A percentile compares a stretch with the other conserved stretches of the same genome.
phyloP scores from a whole-genome alignment of 2,888 invertebrate genomes.

The Tiliacea aurago region DNA sequence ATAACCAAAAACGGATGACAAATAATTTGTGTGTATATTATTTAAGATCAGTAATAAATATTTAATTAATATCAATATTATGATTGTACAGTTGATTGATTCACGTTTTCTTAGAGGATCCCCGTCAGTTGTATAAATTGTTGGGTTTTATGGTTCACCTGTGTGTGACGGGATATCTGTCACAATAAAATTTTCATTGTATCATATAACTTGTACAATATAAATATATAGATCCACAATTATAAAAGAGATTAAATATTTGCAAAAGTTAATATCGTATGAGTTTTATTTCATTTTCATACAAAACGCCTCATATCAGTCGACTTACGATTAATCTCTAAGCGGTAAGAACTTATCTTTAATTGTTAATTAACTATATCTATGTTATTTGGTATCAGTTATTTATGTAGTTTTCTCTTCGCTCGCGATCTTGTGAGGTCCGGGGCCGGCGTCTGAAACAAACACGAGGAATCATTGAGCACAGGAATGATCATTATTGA shows the following conservation, averaged over 20 bases:
- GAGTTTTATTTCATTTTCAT: constrained; percentile 81
- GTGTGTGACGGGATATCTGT: constrained; percentile 79
- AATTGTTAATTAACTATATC: constrained; percentile 68
- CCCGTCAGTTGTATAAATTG: constrained; percentile 79
- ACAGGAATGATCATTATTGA: constrained; percentile 2
- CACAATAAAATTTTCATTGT: constrained; percentile 86
- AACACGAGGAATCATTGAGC: constrained; percentile 16
- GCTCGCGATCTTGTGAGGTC: constrained; percentile 90
- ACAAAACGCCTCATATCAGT: constrained; percentile 71
- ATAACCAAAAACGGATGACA: constrained; percentile 84
- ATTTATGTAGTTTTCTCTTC: constrained; percentile 69
- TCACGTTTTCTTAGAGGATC: constrained; percentile 80
- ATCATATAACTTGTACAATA: constrained; percentile 90
- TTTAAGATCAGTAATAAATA: constrained; percentile 85
- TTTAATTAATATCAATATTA: constrained; percentile 78
- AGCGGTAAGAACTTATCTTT: constrained; percentile 71
- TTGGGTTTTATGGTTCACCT: constrained; percentile 80
- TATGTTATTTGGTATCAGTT: constrained; percentile 76
- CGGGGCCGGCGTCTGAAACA: constrained; percentile 89
- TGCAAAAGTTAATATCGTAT: constrained; percentile 88
- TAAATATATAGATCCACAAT: constrained; percentile 91
- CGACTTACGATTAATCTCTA: constrained; percentile 73
- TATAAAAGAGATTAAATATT: constrained; percentile 91
- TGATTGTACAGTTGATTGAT: constrained; percentile 86
- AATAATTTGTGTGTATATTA: constrained; percentile 90